phyloP scores from a whole-genome alignment of 1,140 invertebrate species.

The Battus philenor region DNA sequence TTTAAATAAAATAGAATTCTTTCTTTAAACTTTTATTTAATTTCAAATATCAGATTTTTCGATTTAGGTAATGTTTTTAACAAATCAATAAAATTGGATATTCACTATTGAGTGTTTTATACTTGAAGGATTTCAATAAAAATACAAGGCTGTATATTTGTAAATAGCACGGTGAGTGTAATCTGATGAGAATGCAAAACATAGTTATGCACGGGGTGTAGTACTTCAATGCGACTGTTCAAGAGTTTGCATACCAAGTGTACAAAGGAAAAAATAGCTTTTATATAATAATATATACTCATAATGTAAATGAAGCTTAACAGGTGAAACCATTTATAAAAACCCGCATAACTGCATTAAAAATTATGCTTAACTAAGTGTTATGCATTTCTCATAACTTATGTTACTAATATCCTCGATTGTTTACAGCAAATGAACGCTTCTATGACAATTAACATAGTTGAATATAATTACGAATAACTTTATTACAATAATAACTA shows the following conservation, averaged over 20 bases:
- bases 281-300: background rate
- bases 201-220: conserved; percentile 18
- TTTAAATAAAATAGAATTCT: too few relatives aligned
- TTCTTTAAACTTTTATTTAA: too few relatives aligned
- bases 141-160: too few relatives aligned
- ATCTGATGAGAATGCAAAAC: conserved; percentile 22
- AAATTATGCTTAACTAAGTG: too few relatives aligned
- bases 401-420: conserved; percentile 4
- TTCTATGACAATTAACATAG: conserved; percentile 6
- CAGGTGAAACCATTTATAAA: too few relatives aligned
- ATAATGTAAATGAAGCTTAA: conserved; percentile 3
- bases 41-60: too few relatives aligned
- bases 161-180: too few relatives aligned
- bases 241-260: conserved; percentile 27
- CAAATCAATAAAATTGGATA: too few relatives aligned
- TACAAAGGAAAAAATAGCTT: conserved; percentile 21
- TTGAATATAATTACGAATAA: conserved; percentile 6
- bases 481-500: conserved; percentile 2
- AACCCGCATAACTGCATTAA: too few relatives aligned
- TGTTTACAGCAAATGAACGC: background rate
- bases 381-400: background rate
- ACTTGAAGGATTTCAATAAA: too few relatives aligned
- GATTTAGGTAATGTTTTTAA: too few relatives aligned
- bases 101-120: too few relatives aligned
- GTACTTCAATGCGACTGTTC: conserved; percentile 22